phyloP scores from a whole-genome alignment of 2,888 invertebrate genomes.

The Drosophila kanekoi region DNA sequence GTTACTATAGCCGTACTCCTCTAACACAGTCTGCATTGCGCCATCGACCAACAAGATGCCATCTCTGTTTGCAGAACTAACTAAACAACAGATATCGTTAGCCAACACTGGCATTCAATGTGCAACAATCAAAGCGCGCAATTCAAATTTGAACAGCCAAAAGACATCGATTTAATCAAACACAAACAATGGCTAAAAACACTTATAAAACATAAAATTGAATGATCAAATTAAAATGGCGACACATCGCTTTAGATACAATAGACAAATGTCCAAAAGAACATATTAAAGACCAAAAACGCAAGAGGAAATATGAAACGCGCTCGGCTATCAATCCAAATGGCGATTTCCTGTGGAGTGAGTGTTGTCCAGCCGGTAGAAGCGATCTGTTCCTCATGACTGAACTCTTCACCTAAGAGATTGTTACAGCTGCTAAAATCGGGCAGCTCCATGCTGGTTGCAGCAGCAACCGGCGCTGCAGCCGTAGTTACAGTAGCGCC shows the following conservation, averaged over 20 bases:
- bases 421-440: constrained; percentile 86
- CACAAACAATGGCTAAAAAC: constrained; percentile 9
- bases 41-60: not conserved
- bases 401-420: constrained; percentile 67
- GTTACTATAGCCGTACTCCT: constrained; percentile 40
- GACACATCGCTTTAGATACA: constrained; percentile 67
- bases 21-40: constrained; percentile 7
- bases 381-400: constrained; percentile 56
- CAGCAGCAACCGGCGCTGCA: constrained; percentile 7
- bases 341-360: constrained; percentile 95
- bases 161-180: constrained; percentile 15
- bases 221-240: constrained; percentile 26
- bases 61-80: constrained; percentile 45
- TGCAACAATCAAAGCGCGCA: constrained; percentile 31
- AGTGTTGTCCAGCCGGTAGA: constrained; percentile 90
- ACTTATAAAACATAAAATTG: constrained; percentile 12
- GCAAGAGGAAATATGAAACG: constrained; percentile 91
- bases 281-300: constrained; percentile 91
- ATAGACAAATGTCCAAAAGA: constrained; percentile 92
- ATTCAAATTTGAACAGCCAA: constrained; percentile 30
- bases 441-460: constrained; percentile 18
- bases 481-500: constrained; percentile 1
- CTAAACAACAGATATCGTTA: constrained; percentile 16
- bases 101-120: constrained; percentile 45
- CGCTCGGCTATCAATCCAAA: constrained; percentile 92